A percentile compares a stretch with the other conserved stretches of the same genome.
phyloP scores from a whole-genome alignment of 2,888 invertebrate genomes.

The Thelaira solivaga region DNA sequence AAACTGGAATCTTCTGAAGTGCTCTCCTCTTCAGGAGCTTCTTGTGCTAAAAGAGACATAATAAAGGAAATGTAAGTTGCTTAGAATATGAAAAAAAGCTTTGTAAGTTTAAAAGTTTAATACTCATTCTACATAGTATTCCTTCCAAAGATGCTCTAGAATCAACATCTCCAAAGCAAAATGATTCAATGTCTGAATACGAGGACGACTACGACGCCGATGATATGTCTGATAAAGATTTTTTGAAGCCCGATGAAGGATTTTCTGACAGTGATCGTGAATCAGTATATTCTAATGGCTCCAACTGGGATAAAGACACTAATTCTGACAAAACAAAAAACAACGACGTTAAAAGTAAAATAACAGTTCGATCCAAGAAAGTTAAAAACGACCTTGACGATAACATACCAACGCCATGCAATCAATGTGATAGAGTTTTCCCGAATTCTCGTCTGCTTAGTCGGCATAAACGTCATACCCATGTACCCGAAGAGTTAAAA shows the following conservation, averaged over 20 bases:
- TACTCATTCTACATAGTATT: conserved; percentile 1
- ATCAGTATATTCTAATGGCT: conserved; percentile 25
- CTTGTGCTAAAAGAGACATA: neutral
- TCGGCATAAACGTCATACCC: conserved; percentile 80
- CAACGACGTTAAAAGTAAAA: conserved; percentile 4
- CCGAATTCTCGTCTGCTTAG: conserved; percentile 81
- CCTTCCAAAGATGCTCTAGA: conserved; percentile 6
- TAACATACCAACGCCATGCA: conserved; percentile 75
- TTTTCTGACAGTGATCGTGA: conserved; percentile 19
- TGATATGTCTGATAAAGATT: conserved; percentile 34
- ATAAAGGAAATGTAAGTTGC: conserved; percentile 5
- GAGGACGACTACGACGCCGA: conserved; percentile 23
- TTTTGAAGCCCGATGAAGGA: neutral
- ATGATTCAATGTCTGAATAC: conserved; percentile 20
- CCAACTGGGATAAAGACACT: conserved; percentile 24
- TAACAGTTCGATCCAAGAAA: conserved; percentile 39
- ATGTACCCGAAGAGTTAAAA: conserved; percentile 78
- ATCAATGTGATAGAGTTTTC: conserved; percentile 82
- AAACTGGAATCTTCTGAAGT: conserved; percentile 14
- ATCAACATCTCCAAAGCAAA: neutral
- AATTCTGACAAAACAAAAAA: conserved; percentile 16
- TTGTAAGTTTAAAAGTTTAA: neutral
- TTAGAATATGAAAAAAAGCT: neutral
- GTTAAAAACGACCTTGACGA: conserved; percentile 70
- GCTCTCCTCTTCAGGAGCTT: no score